These are phyloP conservation scores for Ceratosolen fusciceps DNA, from an alignment of 1,140 invertebrate genomes.

Conservation along the genomic window DNA sequence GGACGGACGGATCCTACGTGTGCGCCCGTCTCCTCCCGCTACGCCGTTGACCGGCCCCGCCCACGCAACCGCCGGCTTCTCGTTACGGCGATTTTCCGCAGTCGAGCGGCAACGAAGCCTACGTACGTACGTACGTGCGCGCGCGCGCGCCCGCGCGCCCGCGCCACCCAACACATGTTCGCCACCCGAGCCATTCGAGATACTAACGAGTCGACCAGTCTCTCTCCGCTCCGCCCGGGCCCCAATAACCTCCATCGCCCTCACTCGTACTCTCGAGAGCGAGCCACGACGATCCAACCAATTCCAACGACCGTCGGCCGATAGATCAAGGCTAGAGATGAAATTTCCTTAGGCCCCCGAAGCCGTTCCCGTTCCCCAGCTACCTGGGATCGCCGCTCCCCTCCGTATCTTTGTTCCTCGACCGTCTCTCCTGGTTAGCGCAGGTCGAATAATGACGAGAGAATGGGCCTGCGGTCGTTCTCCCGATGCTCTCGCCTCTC, in stretches of 20 bases:
- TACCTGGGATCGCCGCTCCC: too few relatives aligned
- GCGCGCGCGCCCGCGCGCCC: background rate
- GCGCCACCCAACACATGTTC: background rate
- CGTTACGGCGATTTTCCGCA: constrained; percentile 20
- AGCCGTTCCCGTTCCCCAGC: background rate
- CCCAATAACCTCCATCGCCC: too few relatives aligned
- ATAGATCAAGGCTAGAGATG: constrained; percentile 21
- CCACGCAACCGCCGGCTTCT: background rate
- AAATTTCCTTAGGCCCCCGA: constrained; percentile 40
- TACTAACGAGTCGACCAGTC: constrained; percentile 6
- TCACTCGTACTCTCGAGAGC: too few relatives aligned
- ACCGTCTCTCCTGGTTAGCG: too few relatives aligned
- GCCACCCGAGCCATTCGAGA: constrained; percentile 26
- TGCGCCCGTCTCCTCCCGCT: background rate
- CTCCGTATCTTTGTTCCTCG: too few relatives aligned
- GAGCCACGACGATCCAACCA: too few relatives aligned
- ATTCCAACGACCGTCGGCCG: background rate
- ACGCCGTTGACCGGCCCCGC: background rate
- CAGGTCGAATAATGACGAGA: too few relatives aligned
- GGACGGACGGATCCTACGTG: too few relatives aligned
- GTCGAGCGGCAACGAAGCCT: too few relatives aligned
- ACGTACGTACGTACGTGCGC: background rate
- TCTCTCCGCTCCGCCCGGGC: background rate
- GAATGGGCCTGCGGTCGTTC: too few relatives aligned
- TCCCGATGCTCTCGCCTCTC: too few relatives aligned